A percentile compares a stretch with the other conserved stretches of the same genome.
Conservation (phyloP, 2,888 invertebrate genomes). For the Drosophila limbata region DNA sequence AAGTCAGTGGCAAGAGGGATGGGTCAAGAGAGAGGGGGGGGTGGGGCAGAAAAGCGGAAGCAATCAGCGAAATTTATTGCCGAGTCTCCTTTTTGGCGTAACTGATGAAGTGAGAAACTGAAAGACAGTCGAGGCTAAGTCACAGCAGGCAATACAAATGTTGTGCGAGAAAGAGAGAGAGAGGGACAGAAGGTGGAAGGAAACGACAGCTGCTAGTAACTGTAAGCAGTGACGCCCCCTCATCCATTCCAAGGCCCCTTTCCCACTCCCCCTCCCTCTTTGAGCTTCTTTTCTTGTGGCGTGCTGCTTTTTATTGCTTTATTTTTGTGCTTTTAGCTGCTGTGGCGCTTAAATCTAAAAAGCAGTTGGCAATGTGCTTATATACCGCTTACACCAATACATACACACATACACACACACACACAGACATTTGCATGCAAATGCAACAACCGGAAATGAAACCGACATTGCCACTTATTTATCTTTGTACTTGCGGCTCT, state of each 20-base stretch:
- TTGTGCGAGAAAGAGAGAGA: not conserved
- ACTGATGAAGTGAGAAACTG: constrained; percentile 81
- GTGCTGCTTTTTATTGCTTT: constrained; percentile 79
- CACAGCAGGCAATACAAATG: constrained; percentile 64
- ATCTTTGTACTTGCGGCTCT: constrained; percentile 80
- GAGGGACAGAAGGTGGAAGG: constrained; percentile 25
- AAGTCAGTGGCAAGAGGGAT: constrained; percentile 10
- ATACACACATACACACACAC: constrained; percentile 6
- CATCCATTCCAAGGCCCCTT: not conserved
- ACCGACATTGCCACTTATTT: constrained; percentile 81
- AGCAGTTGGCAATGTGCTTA: constrained; percentile 76
- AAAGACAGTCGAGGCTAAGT: constrained; percentile 77
- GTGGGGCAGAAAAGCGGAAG: constrained; percentile 60
- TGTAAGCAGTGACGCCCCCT: constrained; percentile 36
- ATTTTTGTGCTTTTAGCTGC: constrained; percentile 75
- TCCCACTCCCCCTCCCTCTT: constrained; percentile 3
- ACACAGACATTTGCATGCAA: constrained; percentile 70
- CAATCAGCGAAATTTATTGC: constrained; percentile 81
- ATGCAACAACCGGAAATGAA: constrained; percentile 80
- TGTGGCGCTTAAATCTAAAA: constrained; percentile 69
- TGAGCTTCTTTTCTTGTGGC: constrained; percentile 61
- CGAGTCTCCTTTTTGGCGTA: constrained; percentile 79
- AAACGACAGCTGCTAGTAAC: constrained; percentile 72
- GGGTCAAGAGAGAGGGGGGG: not conserved
- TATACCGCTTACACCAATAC: constrained; percentile 68